phyloP scores from a whole-genome alignment of 2,888 invertebrate genomes.

The Cephus spinipes region DNA sequence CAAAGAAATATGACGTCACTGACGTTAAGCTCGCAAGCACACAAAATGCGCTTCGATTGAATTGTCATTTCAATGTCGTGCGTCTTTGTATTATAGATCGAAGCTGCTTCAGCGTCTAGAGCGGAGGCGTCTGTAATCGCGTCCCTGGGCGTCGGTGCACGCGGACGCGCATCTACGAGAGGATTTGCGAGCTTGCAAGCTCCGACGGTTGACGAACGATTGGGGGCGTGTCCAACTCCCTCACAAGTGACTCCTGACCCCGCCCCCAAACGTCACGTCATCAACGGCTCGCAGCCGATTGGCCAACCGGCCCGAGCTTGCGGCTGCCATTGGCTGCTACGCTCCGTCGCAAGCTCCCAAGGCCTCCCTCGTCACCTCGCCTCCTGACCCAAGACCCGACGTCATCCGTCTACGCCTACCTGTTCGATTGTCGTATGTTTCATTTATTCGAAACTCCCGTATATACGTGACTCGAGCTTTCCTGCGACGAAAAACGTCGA shows the following conservation, averaged over 20 bases:
- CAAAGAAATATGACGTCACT: no score
- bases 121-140: no score
- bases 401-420: not conserved
- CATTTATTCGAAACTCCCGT: not conserved
- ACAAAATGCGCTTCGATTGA: no score
- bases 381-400: no score
- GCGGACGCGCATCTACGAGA: not conserved
- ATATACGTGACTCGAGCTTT: constrained; percentile 1
- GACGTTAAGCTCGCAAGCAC: no score
- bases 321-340: not conserved
- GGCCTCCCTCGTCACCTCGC: not conserved
- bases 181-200: constrained; percentile 4
- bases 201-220: constrained; percentile 3
- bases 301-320: not conserved
- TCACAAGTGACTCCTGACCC: not conserved
- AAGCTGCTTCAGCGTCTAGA: no score
- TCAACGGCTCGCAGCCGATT: not conserved
- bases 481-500: not conserved
- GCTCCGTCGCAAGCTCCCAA: not conserved
- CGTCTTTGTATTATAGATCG: no score
- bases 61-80: no score
- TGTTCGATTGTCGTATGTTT: constrained; percentile 6
- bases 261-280: not conserved
- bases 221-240: not conserved
- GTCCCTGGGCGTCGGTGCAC: not conserved